phyloP scores from a whole-genome alignment of 1,140 invertebrate genomes.

The Tribolium madens region DNA sequence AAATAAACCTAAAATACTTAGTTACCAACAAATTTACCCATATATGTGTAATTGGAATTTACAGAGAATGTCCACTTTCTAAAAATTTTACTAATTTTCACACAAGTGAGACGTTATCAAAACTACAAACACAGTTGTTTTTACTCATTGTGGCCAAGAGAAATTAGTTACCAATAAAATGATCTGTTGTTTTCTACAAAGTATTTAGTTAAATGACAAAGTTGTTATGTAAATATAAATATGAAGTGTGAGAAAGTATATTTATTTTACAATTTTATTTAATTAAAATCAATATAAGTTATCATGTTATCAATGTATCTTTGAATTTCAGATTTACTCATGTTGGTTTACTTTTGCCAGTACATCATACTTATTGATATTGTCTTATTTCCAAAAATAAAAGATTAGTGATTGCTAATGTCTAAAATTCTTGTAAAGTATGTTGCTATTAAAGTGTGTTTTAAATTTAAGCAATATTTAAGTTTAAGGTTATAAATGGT shows the following conservation, averaged over 20 bases:
- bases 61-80: conserved; percentile 5
- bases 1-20: no score
- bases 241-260: background rate
- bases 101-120: background rate
- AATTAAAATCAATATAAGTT: background rate
- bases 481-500: no score
- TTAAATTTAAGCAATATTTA: no score
- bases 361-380: no score
- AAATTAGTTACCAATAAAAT: conserved; percentile 3
- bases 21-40: background rate
- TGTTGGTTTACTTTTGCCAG: no score
- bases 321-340: no score
- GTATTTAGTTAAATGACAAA: background rate
- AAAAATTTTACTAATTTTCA: conserved; percentile 7
- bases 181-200: background rate
- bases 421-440: no score
- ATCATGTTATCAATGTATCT: no score
- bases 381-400: no score
- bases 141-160: background rate
- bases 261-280: background rate
- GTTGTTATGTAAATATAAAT: conserved; percentile 4
- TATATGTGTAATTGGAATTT: background rate
- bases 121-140: background rate
- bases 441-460: no score
- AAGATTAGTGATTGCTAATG: no score